Percentiles rank a stretch among this genome's conserved stretches.
Evolutionary conservation across 2,113 vertebrate species (phyloP).

Genomic region (Phalacrocorax brasilianus): DNA sequence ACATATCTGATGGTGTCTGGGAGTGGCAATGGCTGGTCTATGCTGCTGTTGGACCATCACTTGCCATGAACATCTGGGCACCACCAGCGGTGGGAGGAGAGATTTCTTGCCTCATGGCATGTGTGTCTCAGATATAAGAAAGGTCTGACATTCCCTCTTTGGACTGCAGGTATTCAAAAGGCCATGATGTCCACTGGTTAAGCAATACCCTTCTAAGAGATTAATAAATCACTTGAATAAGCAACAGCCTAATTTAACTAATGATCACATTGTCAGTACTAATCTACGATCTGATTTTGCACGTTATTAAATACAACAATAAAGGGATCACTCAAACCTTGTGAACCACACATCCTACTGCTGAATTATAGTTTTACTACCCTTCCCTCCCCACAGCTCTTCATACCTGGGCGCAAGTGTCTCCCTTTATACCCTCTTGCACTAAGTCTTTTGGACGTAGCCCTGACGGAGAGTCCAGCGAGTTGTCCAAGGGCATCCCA

Average conservation of each 20-base stretch:
- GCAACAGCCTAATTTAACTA: background rate
- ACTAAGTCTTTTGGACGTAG: background rate
- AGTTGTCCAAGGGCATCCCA: background rate
- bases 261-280: background rate
- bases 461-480: background rate
- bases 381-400: background rate
- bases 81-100: background rate
- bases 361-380: too few species aligned
- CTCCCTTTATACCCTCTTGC: background rate
- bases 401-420: background rate
- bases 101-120: background rate
- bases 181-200: background rate
- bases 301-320: background rate
- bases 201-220: background rate
- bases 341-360: background rate
- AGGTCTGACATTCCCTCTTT: background rate
- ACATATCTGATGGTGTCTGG: fast-evolving
- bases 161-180: background rate
- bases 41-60: too few species aligned
- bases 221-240: background rate
- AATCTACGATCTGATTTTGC: background rate
- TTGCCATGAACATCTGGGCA: background rate
- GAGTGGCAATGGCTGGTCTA: background rate
- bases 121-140: fast-evolving
- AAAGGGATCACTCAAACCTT: background rate